Evolutionary conservation across 2,888 invertebrate species (phyloP), one percentile per base, ranked within the genome.

Genomic region (Meliscaeva auricollis): DNA sequence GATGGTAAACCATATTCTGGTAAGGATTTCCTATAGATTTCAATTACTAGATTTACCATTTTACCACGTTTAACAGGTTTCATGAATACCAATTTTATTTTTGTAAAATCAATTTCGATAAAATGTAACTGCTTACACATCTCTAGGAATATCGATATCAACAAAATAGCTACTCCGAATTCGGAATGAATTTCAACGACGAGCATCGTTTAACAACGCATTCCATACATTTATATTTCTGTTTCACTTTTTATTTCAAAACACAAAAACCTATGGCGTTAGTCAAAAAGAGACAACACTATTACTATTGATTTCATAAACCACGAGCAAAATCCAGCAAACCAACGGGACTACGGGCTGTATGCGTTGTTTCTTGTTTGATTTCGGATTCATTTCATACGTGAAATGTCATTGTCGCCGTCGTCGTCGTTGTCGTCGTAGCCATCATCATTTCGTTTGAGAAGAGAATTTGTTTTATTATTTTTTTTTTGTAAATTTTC

Each of bases 301-400:
- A 52, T 22, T 13, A 56, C 32, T 38, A 64, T 13, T 26, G 17
- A 60, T 50, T 64, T 79, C 76, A 73, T 76, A 81, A 81, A 32
- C 81, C 68, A 81, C 72, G 17, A 56, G n/a, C 56, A 32, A 54
- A 54, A 32, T 54, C n/a, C 30, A 32, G 15, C 11, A 50, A 50
- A 76, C 69, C 72, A 64, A 81, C 76, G 72, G 73, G 68, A 80
- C 15, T 76, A 30, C 66, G 35, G 44, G 44, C 58, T 62, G 85
- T 77, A 35, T 81, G 73, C 85, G 85, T 81, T 85, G 76, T 74
- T 85, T 58, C 38, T 20, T 56, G 72, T 75, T 80, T 60, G 32
- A 46, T 38, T 58, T 58, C 20, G 76, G 69, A 85, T 62, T 60
- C 38, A 48, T 70, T 58, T 66, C 58, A 17, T 62, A 50, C 64